A percentile compares a stretch with the other conserved stretches of the same genome.
Conservation (phyloP, 2,113 vertebrate species). For the Argyrosomus japonicus region DNA sequence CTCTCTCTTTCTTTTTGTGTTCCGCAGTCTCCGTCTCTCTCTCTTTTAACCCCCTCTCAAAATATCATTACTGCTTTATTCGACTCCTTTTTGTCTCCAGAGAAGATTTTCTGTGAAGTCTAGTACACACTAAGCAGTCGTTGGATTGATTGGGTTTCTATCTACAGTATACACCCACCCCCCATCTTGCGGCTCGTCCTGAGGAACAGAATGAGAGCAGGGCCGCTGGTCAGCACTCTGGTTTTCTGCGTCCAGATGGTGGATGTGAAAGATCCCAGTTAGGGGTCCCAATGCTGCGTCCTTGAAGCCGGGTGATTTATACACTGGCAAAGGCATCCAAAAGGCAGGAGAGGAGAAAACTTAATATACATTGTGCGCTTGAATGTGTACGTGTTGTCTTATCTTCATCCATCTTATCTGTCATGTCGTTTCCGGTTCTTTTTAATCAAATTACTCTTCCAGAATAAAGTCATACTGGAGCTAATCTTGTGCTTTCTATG, state of each 20-base stretch:
- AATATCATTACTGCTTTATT: conserved; percentile 46
- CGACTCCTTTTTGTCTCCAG: conserved; percentile 28
- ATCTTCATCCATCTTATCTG: conserved; percentile 9
- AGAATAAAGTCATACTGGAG: not conserved
- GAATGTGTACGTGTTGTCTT: not conserved
- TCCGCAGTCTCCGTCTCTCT: conserved; percentile 1
- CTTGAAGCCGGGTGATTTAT: conserved; percentile 82
- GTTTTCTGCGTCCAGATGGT: conserved; percentile 79
- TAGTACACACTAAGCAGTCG: conserved; percentile 31
- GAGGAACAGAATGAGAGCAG: conserved; percentile 76
- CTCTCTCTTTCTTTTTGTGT: conserved; percentile 45
- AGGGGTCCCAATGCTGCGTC: conserved; percentile 79
- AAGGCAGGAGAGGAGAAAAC: conserved; percentile 66
- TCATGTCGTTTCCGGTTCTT: not conserved
- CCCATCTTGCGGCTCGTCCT: conserved; percentile 47
- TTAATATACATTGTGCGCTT: conserved; percentile 36
- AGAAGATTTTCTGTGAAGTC: conserved; percentile 46
- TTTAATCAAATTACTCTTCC: conserved; percentile 19
- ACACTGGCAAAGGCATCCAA: conserved; percentile 74
- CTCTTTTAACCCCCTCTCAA: conserved; percentile 25
- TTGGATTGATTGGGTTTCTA: conserved; percentile 55
- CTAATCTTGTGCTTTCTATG: conserved; percentile 31
- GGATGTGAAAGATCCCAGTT: conserved; percentile 81
- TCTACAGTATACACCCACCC: conserved; percentile 31
- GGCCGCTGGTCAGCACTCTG: conserved; percentile 80